Conservation (phyloP, 2,888 invertebrate genomes). For the Drosophila atripex region DNA sequence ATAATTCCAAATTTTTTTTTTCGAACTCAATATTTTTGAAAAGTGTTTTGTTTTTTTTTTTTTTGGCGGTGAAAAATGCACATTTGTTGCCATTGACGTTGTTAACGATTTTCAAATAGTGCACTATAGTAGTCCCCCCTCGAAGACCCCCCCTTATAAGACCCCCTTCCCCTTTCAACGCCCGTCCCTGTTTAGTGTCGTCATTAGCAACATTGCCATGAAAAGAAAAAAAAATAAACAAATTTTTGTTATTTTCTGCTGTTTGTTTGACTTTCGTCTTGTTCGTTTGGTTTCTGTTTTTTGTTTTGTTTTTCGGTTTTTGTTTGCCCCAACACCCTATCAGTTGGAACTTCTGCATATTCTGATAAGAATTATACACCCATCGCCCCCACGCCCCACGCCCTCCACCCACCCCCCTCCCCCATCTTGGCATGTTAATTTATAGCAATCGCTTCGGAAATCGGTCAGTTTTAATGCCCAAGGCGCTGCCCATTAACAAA, state of each 20-base stretch:
- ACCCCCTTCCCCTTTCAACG: conserved; percentile 2
- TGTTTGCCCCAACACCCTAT: conserved; percentile 25
- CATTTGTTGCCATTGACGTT: conserved; percentile 61
- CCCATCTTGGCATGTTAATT: conserved; percentile 28
- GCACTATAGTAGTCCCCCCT: conserved; percentile 16
- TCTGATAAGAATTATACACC: conserved; percentile 36
- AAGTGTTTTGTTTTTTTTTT: too few relatives aligned
- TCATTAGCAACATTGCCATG: conserved; percentile 53
- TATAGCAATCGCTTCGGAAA: conserved; percentile 32
- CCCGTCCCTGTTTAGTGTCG: conserved; percentile 30
- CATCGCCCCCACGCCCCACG: background rate
- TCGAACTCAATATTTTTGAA: background rate
- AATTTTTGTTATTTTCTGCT: conserved; percentile 29
- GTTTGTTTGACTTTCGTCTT: conserved; percentile 48
- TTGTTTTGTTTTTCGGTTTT: conserved; percentile 36
- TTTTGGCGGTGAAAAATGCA: too few relatives aligned
- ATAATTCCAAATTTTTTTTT: background rate
- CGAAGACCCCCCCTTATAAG: background rate
- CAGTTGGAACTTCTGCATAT: conserved; percentile 46
- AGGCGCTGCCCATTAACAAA: conserved; percentile 41
- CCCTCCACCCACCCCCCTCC: background rate
- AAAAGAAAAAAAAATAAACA: conserved; percentile 17
- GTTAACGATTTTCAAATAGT: conserved; percentile 72
- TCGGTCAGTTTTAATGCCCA: conserved; percentile 40
- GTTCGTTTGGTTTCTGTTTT: conserved; percentile 17